Conservation (phyloP, 2,113 vertebrate genomes). For the Falcunculus frontatus region DNA sequence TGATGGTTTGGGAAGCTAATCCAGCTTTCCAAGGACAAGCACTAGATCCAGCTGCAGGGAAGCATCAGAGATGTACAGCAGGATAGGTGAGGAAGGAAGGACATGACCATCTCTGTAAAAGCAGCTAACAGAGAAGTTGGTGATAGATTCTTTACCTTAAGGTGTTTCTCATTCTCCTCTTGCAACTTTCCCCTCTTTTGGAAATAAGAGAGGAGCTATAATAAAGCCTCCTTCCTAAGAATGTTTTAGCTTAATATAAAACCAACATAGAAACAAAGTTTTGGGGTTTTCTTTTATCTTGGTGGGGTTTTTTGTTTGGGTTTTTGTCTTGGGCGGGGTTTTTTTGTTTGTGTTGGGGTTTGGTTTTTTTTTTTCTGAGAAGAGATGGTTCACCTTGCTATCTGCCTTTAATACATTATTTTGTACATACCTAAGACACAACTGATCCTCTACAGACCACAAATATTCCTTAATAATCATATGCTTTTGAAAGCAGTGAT, state of each 20-base stretch:
- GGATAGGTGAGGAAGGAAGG: background rate
- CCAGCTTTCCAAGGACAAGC: background rate
- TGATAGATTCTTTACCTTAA: background rate
- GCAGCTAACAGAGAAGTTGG: background rate
- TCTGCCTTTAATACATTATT: background rate
- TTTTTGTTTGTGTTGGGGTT: background rate
- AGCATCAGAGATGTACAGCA: background rate
- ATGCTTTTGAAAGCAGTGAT: background rate
- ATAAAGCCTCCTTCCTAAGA: background rate
- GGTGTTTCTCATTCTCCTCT: background rate
- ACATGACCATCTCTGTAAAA: background rate
- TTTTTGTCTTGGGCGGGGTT: accelerated
- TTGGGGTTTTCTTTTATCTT: background rate
- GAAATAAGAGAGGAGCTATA: background rate
- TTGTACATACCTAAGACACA: background rate
- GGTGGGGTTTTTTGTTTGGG: background rate
- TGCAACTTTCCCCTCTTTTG: background rate
- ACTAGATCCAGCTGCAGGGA: background rate
- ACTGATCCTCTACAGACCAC: background rate
- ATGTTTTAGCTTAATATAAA: background rate
- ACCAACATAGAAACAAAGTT: background rate
- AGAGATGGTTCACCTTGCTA: background rate
- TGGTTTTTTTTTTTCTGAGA: background rate
- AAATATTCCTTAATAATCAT: background rate
- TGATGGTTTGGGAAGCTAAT: background rate